A percentile compares a stretch with the other conserved stretches of the same genome.
Conservation (phyloP, 2,888 invertebrate genomes). For the Uloborus plumipes region DNA sequence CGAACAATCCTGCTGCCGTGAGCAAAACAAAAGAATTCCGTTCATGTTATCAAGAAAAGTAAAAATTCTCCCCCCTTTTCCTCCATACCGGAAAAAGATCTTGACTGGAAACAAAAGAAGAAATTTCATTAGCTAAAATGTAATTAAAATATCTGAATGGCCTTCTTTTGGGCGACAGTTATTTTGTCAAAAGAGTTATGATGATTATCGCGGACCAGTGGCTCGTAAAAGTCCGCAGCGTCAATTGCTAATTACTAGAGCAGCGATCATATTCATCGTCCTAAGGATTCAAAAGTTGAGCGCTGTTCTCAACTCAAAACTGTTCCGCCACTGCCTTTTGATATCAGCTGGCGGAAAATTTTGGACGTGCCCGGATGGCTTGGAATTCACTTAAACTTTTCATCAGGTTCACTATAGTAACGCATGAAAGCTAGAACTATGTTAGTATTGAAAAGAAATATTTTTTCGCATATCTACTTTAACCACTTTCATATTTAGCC, state of each 20-base stretch:
- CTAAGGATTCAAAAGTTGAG: not conserved
- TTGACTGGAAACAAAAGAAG: slow-evolving; percentile 57
- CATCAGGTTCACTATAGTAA: not conserved
- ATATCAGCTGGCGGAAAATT: slow-evolving; percentile 14
- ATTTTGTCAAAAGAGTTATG: slow-evolving; percentile 58
- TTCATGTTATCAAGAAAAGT: slow-evolving; percentile 7
- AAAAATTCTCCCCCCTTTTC: slow-evolving; percentile 38
- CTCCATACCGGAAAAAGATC: slow-evolving; percentile 54
- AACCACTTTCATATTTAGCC: no score
- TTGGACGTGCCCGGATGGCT: slow-evolving; percentile 2
- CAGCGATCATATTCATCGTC: no score
- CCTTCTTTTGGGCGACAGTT: slow-evolving; percentile 48
- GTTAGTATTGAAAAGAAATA: no score
- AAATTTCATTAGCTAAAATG: slow-evolving; percentile 63
- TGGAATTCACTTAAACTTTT: not conserved
- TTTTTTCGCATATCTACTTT: no score
- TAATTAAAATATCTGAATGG: slow-evolving; percentile 52
- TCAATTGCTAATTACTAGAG: slow-evolving; percentile 7
- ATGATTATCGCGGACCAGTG: slow-evolving; percentile 50
- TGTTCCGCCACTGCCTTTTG: slow-evolving; percentile 5
- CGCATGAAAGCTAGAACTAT: no score
- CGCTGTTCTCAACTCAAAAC: not conserved
- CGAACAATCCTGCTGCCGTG: slow-evolving; percentile 27
- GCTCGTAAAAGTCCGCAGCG: slow-evolving; percentile 26
- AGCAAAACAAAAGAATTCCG: slow-evolving; percentile 52